Evolutionary conservation across 2,797 vertebrate genomes (phyloP).

Genomic region (Acanthurus tractus): DNA sequence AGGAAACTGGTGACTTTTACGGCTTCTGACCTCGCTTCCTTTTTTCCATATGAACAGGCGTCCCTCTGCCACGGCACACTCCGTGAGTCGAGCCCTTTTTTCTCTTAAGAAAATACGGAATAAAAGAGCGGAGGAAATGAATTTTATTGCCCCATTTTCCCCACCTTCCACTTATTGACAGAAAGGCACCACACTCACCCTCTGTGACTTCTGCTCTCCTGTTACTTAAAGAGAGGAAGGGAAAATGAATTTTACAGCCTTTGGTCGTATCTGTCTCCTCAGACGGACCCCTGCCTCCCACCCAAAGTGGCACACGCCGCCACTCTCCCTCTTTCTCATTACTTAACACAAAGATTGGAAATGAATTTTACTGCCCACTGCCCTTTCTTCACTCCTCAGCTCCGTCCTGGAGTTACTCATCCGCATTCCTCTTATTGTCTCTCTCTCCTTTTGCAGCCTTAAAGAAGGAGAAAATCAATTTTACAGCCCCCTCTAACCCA

Average conservation of each 20-base stretch:
- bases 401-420: constrained; percentile 55
- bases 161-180: constrained; percentile 66
- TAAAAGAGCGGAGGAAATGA: constrained; percentile 60
- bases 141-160: constrained; percentile 75
- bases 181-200: constrained; percentile 55
- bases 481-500: constrained; percentile 70
- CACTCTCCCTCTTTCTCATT: constrained; percentile 71
- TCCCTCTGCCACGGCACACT: constrained; percentile 72
- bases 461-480: constrained; percentile 84
- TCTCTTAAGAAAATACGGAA: constrained; percentile 61
- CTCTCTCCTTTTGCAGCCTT: constrained; percentile 63
- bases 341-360: constrained; percentile 79
- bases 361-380: constrained; percentile 74
- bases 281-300: constrained; percentile 18
- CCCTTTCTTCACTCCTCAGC: constrained; percentile 63
- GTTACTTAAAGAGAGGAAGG: constrained; percentile 70
- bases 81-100: constrained; percentile 45
- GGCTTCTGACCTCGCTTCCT: constrained; percentile 69
- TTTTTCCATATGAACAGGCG: constrained; percentile 74
- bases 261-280: constrained; percentile 58
- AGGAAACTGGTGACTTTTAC: constrained; percentile 76
- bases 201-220: constrained; percentile 48
- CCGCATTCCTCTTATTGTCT: constrained; percentile 68
- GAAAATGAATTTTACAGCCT: constrained; percentile 74
- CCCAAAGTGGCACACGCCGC: constrained; percentile 58